Evolutionary conservation across 2,888 invertebrate genomes (phyloP), one percentile per base, ranked within the genome.

Genomic region (Baccha elongata): DNA sequence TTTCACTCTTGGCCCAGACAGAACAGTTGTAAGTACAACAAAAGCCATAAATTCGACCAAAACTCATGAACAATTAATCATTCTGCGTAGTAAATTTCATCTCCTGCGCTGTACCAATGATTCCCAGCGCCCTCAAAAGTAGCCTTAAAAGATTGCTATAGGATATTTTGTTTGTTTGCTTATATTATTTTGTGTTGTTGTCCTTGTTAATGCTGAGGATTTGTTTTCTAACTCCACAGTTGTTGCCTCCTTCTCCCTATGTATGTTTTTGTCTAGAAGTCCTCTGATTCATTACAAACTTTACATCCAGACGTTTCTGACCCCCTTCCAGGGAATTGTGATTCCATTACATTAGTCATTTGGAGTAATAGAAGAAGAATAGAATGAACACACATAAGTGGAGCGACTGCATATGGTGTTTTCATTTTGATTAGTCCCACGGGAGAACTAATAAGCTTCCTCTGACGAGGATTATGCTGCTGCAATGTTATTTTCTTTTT

Each of bases 1-100:
- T n/a, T n/a, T n/a, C n/a, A n/a, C n/a, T n/a, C n/a, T n/a, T n/a
- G n/a, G n/a, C n/a, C n/a, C n/a, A n/a, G n/a, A n/a, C n/a, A n/a
- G n/a, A n/a, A n/a, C n/a, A n/a, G n/a, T n/a, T n/a, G n/a, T n/a
- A n/a, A n/a, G n/a, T n/a, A n/a, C n/a, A n/a, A n/a, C n/a, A n/a
- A n/a, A n/a, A n/a, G n/a, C n/a, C n/a, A n/a, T n/a, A n/a, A n/a
- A n/a, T n/a, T n/a, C 8, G 29, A 89, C 90, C 90, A 91, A 89
- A 89, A 89, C 89, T 90, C 89, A 89, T 85, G 87, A 67, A 88
- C 89, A 90, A 91, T 90, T 91, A 90, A 90, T 90, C 91, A 90
- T 90, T 90, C 89, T 89, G 88, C 88, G 88, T 88, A 89, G 91
- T 85, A 85, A 83, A 83, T 73, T 67, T 23, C 29, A 64, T 19